Base-by-base conservation (phyloP, 2,113 vertebrate species). In the Lophochroa leadbeateri region DNA sequence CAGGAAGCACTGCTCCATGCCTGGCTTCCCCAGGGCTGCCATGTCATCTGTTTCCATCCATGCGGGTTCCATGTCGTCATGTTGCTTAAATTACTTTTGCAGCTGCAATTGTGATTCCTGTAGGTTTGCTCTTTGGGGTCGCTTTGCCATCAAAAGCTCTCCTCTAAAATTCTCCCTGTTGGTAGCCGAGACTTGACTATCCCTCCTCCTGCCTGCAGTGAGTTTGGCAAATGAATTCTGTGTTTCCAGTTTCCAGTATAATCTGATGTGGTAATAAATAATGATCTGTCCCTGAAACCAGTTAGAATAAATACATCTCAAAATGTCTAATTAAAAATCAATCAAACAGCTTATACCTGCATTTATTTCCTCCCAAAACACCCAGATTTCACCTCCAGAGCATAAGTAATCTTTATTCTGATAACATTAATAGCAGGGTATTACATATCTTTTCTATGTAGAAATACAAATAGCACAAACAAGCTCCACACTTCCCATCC, bases 241-340 rank as follows among this genome's bases (percentile, higher is more conserved):
- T 80, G 44, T 52, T 65, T 74, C 15, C 25, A 46, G 37, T 61
- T 95, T 92, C 67, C 79, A 74, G 63, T 65, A 70, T 91, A 77
- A 87, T 27, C 47, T 57, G 39, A 53, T 80, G 50, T 43, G 55
- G 46, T 63, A 77, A 82, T 90, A 86, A 95, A 91, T 71, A 78
- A 94, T 43, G 31, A 71, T 84, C n/a, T 28, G 20, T 75, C 64
- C 64, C 58, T 35, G 46, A 78, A 92, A 49, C 21, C 79, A 67
- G 64, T 78, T 88, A 81, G 93, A 94, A 86, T 63, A 91, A 94
- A 88, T 88, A 65, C 12, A 24, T 64, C 35, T 67, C 78, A 50
- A 92, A 86, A 60, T 21, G 20, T 31, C 52, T 88, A 91, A 94
- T 94, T 94, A 94, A 94, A 91, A 88, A 76, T 82, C 75, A 74